Conservation (phyloP, 2,113 vertebrate species). For the Crotophaga sulcirostris region DNA sequence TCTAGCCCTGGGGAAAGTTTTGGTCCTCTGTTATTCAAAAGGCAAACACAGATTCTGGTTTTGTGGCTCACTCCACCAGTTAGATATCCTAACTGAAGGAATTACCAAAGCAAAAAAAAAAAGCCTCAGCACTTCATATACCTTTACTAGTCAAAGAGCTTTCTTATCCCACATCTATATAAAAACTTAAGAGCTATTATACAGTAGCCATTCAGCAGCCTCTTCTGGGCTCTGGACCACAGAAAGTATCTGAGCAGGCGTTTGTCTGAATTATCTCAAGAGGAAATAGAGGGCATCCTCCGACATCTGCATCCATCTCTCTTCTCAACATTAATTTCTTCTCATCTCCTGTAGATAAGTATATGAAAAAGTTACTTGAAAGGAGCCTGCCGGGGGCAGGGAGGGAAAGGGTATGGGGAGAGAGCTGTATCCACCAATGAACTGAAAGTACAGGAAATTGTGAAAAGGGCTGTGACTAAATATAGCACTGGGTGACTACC, state of each 20-base stretch:
- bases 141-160: not conserved
- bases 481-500: not conserved
- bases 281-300: constrained; percentile 55
- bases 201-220: constrained; percentile 14
- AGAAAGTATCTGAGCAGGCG: constrained; percentile 39
- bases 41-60: not conserved
- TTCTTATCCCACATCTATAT: not conserved
- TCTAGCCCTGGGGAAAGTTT: not conserved
- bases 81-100: not conserved
- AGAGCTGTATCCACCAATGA: not conserved
- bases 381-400: not conserved
- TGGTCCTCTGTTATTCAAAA: not conserved
- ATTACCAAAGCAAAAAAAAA: not conserved
- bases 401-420: not conserved
- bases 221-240: constrained; percentile 59
- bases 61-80: not conserved
- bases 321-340: constrained; percentile 40
- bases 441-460: not conserved
- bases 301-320: constrained; percentile 36
- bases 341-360: constrained; percentile 34
- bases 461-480: not conserved
- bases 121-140: not conserved
- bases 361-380: not conserved
- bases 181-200: not conserved
- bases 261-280: constrained; percentile 61